Conservation (phyloP, 2,888 invertebrate species). For the Biston betularia region DNA sequence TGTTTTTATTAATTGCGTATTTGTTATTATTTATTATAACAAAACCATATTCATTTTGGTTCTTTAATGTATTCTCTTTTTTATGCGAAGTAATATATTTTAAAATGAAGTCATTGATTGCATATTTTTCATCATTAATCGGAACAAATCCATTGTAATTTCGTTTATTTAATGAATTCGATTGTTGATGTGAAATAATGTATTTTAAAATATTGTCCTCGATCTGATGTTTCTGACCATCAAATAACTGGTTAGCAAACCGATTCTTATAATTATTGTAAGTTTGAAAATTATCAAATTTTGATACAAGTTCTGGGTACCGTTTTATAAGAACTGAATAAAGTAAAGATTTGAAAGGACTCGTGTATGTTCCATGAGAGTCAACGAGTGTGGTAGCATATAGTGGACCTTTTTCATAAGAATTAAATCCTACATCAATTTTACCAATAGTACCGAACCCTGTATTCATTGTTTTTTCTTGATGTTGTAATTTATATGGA, state of each 20-base stretch:
- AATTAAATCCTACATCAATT: not conserved
- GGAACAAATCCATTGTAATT: not conserved
- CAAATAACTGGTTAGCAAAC: not conserved
- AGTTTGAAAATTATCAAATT: not conserved
- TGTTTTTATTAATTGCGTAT: not conserved
- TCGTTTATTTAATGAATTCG: not conserved
- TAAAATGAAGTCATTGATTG: not conserved
- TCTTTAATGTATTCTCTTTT: not conserved
- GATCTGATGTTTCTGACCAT: not conserved
- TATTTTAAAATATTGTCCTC: not conserved
- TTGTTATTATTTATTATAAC: not conserved
- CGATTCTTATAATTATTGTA: not conserved
- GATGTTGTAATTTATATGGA: not conserved
- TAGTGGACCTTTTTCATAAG: not conserved
- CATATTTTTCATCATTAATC: conserved; percentile 3
- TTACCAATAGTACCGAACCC: not conserved
- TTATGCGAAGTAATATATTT: not conserved
- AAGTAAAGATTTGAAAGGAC: not conserved
- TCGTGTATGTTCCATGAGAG: not conserved
- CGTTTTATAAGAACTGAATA: not conserved
- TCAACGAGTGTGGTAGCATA: not conserved
- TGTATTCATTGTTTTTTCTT: not conserved
- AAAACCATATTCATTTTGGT: not conserved
- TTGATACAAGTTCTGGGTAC: not conserved
- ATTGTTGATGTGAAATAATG: not conserved